A percentile compares a stretch with the other conserved stretches of the same genome.
Evolutionary conservation across 2,888 invertebrate genomes (phyloP).

Genomic region (Cataglyphis livida): DNA sequence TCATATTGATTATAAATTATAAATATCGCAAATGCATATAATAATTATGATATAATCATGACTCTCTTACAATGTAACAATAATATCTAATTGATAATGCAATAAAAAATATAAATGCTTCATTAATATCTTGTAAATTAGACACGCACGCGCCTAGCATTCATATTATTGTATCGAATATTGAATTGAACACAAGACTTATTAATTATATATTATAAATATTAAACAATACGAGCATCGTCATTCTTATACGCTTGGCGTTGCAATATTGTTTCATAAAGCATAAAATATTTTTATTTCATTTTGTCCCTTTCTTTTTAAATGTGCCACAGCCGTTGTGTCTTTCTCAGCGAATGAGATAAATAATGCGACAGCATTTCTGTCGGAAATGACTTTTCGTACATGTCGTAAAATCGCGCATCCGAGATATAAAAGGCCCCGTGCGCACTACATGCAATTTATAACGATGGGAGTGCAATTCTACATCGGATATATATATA

Average conservation of each 20-base stretch:
- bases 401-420: constrained; percentile 35
- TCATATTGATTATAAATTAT: neutral
- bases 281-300: neutral
- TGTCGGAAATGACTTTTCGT: constrained; percentile 9
- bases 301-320: neutral
- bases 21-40: neutral
- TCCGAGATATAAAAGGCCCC: constrained; percentile 24
- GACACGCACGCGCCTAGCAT: too few relatives aligned
- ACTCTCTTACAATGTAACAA: too few relatives aligned
- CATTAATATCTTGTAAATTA: too few relatives aligned
- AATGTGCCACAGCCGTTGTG: neutral
- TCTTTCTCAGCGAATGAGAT: neutral
- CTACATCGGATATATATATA: constrained; percentile 11
- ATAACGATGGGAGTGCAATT: constrained; percentile 44
- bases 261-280: neutral
- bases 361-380: constrained; percentile 4
- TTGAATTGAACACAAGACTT: too few relatives aligned
- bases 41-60: too few relatives aligned
- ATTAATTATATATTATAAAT: too few relatives aligned
- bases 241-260: neutral
- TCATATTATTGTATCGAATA: too few relatives aligned
- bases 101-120: too few relatives aligned
- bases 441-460: constrained; percentile 27
- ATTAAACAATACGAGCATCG: too few relatives aligned
- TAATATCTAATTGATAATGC: too few relatives aligned